Evolutionary conservation across 2,888 invertebrate species (phyloP), one percentile per base, ranked within the genome.

Genomic region (Lysandra bellargus): DNA sequence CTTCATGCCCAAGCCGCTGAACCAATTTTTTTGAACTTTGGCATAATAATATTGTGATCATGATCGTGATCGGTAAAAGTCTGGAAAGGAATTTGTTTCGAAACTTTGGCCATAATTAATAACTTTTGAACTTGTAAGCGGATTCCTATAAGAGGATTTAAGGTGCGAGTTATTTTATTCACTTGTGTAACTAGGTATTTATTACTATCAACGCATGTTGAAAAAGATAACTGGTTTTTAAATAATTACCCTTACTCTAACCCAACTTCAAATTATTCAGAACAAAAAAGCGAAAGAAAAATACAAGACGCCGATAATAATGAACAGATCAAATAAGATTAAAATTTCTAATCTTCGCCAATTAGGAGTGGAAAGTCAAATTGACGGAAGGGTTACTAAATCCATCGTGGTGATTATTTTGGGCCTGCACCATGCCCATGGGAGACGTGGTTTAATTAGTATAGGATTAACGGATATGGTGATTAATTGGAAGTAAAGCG

Each of bases 401-500:
- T 87, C 88, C 86, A 85, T 84, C 85, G 84, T 85, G 84, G 86
- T 89, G 90, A 91, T 90, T 90, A 91, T 90, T 88, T 88, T 86
- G 87, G 87, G 88, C 79, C 79, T 80, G 33, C 12, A 64, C 64
- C 40, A 72, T 82, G 83, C 87, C 87, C 87, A 81, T 79, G 85
- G 87, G 87, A 86, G 78, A 81, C 89, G 85, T 89, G 89, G 88
- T 91, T 91, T 91, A 92, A 92, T 91, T 91, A 92, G 89, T 88
- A 88, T 87, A 88, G 87, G 90, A 90, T 91, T 91, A 90, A 86
- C 82, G 82, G 82, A 83, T 78, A 80, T 82, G 83, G 83, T 84
- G 88, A 90, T 90, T 89, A 90, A 91, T 90, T 88, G 86, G 85
- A 84, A 83, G 84, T 82, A 83, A 82, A 84, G 80, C 82, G 79